Base-by-base conservation (phyloP, 2,888 invertebrate genomes). In the Oxyscelio sp. region DNA sequence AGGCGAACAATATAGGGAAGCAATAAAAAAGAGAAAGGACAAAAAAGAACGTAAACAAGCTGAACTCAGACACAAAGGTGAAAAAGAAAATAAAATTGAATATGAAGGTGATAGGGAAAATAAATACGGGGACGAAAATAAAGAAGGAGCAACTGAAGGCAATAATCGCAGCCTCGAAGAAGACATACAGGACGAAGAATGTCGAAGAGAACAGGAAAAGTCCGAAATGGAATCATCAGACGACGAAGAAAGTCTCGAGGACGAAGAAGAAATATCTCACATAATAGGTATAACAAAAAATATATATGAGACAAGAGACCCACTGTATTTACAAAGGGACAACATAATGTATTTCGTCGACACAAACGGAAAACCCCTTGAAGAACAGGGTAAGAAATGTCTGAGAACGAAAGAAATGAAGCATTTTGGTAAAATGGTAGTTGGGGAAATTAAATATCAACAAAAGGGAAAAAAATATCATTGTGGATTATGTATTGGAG, bases 251-350 rank as follows among this genome's bases (percentile, higher is more conserved):
- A 27, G 27, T 34, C 6, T 4, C 2, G 40, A 40, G 2, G 3
- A n/a, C 0, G 40, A 40, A 15, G 40, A 15, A n/a, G 40, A 40
- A n/a, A n/a, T 40, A n/a, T 15, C 40, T n/a, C 40, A 40, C 5
- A 40, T 40, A 13, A n/a, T 40, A 2, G n/a, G 5, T 1, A 40
- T 40, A n/a, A 6, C 4, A 13, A 40, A 40, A 1, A 63, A 45
- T 31, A 45, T 63, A 17, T 21, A 17, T n/a, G 63, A 63, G 15
- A 27, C 31, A 0, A 22, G 45, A 22, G 63, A 63, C 19, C 45
- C 63, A 4, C 15, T 63, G 11, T 17, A 45, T 24, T 27, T 45
- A 5, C 43, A 45, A 9, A 27, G 45, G 6, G 27, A 24, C 2
- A 45, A 63, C 24, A 9, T 31, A 3, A 0, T 45, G 3, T 27